Conservation (phyloP, 2,888 invertebrate species). For the Hololepta plana region DNA sequence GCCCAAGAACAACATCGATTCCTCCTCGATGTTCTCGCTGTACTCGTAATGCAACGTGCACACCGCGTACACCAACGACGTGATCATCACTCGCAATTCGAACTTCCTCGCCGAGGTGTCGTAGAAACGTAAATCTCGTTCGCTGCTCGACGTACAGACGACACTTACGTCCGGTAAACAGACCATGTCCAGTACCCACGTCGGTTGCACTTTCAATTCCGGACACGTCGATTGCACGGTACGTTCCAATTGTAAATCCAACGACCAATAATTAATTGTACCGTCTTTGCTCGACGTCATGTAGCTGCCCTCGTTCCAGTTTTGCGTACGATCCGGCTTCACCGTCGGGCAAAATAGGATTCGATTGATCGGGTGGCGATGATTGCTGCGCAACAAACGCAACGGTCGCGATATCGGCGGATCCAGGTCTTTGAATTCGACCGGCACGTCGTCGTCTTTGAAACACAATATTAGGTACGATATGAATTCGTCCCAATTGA, state of each 20-base stretch:
- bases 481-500: slow-evolving; percentile 61
- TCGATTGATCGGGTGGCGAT: slow-evolving; percentile 47
- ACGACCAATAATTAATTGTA: slow-evolving; percentile 57
- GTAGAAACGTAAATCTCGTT: slow-evolving; percentile 63
- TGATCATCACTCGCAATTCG: slow-evolving; percentile 48
- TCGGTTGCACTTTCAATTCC: slow-evolving; percentile 36
- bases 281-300: slow-evolving; percentile 63
- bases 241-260: slow-evolving; percentile 40
- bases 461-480: slow-evolving; percentile 58
- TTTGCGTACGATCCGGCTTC: slow-evolving; percentile 33
- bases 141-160: slow-evolving; percentile 58
- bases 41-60: slow-evolving; percentile 43
- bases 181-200: slow-evolving; percentile 57
- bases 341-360: slow-evolving; percentile 45
- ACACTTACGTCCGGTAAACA: slow-evolving; percentile 61
- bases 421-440: slow-evolving; percentile 41
- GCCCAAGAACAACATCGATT: slow-evolving; percentile 49
- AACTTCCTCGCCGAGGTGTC: slow-evolving; percentile 60
- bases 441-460: slow-evolving; percentile 43
- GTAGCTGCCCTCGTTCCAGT: slow-evolving; percentile 48
- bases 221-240: slow-evolving; percentile 45
- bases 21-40: slow-evolving; percentile 31
- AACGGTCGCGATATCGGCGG: slow-evolving; percentile 43
- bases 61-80: slow-evolving; percentile 41
- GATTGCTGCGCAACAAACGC: slow-evolving; percentile 40